phyloP scores from a whole-genome alignment of 2,797 vertebrate genomes.

The Huso huso region DNA sequence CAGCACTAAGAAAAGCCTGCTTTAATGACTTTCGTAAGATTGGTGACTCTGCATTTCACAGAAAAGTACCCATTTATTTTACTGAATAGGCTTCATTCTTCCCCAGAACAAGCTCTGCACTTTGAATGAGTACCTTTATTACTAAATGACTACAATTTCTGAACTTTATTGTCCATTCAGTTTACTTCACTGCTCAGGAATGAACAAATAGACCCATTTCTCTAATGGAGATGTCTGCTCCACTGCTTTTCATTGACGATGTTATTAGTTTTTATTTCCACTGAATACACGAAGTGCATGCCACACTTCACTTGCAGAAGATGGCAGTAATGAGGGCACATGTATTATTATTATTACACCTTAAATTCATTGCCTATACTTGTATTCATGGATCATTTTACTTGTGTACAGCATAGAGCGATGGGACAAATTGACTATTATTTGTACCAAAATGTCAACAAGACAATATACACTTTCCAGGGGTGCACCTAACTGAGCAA shows the following conservation, averaged over 20 bases:
- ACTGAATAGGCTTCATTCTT: constrained; percentile 12
- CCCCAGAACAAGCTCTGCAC: constrained; percentile 15
- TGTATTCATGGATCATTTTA: too few species aligned
- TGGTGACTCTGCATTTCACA: background rate
- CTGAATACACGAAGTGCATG: constrained; percentile 28
- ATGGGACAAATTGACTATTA: too few species aligned
- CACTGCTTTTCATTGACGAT: constrained; percentile 37
- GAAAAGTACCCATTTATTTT: constrained; percentile 6
- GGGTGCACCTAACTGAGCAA: constrained; percentile 2
- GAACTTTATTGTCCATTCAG: constrained; percentile 26
- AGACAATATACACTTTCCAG: too few species aligned
- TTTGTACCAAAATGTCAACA: too few species aligned
- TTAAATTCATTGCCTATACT: too few species aligned
- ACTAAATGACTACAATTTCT: constrained; percentile 20
- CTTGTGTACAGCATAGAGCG: too few species aligned
- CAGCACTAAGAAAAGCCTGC: too few species aligned
- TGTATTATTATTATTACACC: constrained; percentile 14
- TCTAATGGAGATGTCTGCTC: constrained; percentile 40
- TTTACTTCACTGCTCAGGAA: constrained; percentile 26
- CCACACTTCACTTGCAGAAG: constrained; percentile 14
- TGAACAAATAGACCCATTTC: constrained; percentile 25
- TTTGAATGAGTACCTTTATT: constrained; percentile 24
- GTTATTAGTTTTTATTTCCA: constrained; percentile 45
- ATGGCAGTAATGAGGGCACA: constrained; percentile 22
- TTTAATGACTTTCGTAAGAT: constrained; percentile 1